Conservation (phyloP, 35 echinoderm and acorn worm genomes). For the Diadema setosum region DNA sequence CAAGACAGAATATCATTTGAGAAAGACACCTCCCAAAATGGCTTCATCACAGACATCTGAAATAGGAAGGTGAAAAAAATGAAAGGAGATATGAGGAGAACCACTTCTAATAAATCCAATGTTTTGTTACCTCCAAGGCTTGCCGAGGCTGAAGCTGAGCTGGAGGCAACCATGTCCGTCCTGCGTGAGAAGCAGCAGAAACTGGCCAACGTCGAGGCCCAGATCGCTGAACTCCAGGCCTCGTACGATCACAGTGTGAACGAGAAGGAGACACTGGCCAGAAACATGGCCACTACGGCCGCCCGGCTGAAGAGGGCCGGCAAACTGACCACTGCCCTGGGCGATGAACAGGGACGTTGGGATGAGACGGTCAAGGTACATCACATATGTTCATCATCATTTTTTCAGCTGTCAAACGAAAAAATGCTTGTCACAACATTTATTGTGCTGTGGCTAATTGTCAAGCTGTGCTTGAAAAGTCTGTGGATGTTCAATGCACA, state of each 20-base stretch:
- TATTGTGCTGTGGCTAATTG: no score
- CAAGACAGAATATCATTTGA: no score
- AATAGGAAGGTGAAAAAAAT: no score
- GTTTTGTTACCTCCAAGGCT: constrained; percentile 27
- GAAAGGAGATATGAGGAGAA: no score
- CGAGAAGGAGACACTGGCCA: constrained; percentile 61
- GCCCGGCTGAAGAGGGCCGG: constrained; percentile 86
- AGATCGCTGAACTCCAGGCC: constrained; percentile 93
- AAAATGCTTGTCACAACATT: no score
- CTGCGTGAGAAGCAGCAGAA: constrained; percentile 89
- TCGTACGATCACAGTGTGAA: constrained; percentile 80
- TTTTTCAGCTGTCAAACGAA: no score
- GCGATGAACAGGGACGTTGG: constrained; percentile 96
- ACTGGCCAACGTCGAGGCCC: constrained; percentile 72
- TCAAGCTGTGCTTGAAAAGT: no score
- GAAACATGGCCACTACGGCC: constrained; percentile 79
- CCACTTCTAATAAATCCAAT: background rate
- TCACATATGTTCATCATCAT: no score
- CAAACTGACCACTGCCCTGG: constrained; percentile 91
- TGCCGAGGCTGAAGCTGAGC: constrained; percentile 67
- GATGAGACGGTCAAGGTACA: constrained; percentile 96
- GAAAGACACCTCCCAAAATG: no score
- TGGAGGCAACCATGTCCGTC: constrained; percentile 81
- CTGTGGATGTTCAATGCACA: no score
- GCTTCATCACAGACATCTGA: no score